These are phyloP conservation scores for Myotis daubentonii DNA, from an alignment of 2,797 vertebrate species.

Conservation along the genomic window DNA sequence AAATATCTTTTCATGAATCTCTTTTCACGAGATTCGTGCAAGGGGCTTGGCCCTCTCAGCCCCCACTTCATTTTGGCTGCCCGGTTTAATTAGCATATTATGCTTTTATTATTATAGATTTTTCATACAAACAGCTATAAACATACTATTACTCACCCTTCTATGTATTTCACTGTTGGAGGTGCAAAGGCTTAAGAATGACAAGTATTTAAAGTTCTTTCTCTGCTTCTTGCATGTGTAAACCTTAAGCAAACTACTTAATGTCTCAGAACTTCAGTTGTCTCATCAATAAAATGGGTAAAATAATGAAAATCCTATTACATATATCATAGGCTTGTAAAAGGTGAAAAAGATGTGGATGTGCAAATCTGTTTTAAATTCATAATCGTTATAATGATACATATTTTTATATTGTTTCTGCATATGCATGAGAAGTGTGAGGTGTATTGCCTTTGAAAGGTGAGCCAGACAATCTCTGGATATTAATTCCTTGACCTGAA, in stretches of 20 bases:
- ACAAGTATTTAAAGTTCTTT: neutral
- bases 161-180: neutral
- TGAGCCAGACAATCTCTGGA: neutral
- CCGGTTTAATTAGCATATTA: too few species aligned
- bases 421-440: neutral
- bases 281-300: neutral
- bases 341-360: neutral
- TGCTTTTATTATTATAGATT: neutral
- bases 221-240: neutral
- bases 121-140: neutral
- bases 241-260: neutral
- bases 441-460: neutral
- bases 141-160: neutral
- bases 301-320: neutral
- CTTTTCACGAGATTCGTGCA: too few species aligned
- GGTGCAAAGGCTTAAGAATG: neutral
- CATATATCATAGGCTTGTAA: neutral
- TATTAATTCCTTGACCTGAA: neutral
- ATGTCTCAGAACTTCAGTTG: neutral
- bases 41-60: too few species aligned
- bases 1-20: neutral
- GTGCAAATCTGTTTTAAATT: neutral
- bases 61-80: too few species aligned
- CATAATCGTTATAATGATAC: neutral
- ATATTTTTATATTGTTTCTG: neutral